These are phyloP conservation scores for Graptemys geographica DNA, from an alignment of 2,797 vertebrate species.

Conservation along the genomic window DNA sequence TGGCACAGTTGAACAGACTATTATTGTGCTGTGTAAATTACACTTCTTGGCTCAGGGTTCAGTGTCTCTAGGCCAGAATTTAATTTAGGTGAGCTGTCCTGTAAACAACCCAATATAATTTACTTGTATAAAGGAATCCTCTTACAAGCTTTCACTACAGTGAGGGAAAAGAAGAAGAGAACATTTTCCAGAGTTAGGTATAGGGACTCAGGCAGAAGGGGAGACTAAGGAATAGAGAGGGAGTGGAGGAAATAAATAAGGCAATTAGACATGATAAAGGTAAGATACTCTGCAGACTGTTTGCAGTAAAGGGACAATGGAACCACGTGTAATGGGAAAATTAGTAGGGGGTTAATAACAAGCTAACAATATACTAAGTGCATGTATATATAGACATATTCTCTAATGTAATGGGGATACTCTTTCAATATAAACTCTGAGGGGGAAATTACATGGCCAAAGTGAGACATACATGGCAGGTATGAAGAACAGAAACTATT, in stretches of 20 bases:
- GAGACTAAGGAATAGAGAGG: not conserved
- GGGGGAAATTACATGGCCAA: not conserved
- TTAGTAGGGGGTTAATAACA: not conserved
- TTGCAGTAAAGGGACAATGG: not conserved
- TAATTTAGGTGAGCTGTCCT: not conserved
- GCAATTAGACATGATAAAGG: not conserved
- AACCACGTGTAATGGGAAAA: not conserved
- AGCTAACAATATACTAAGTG: not conserved
- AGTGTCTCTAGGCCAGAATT: not conserved
- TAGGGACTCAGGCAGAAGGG: not conserved
- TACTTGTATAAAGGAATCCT: not conserved
- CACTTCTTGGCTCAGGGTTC: not conserved
- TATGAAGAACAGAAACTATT: not conserved
- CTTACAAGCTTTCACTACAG: not conserved
- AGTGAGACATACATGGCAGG: not conserved
- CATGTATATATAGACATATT: not conserved
- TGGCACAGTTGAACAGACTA: not conserved
- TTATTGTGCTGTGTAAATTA: accelerated
- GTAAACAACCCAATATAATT: not conserved
- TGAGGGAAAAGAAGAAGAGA: not conserved
- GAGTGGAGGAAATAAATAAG: not conserved
- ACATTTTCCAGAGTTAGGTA: not conserved
- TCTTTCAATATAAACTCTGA: not conserved
- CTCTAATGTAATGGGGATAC: not conserved
- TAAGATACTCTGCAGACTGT: not conserved